Evolutionary conservation across 2,113 vertebrate species (phyloP), one percentile per base, ranked within the genome.

Genomic region (Rhinopithecus roxellana): DNA sequence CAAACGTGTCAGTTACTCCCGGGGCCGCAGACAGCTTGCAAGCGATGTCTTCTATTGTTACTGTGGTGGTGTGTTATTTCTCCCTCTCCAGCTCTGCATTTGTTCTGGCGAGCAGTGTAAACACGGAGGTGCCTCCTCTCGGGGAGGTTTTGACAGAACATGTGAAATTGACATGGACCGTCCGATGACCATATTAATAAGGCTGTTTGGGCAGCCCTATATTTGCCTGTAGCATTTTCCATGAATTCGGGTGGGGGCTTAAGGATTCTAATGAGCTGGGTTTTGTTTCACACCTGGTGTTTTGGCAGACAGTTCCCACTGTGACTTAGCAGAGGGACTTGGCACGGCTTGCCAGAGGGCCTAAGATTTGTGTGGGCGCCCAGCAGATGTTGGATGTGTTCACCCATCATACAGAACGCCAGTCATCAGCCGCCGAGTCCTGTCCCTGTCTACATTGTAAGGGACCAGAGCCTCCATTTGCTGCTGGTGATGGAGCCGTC

Each of bases 1-100:
- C 97, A 98, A 92, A 95, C 75, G 64, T 87, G 87, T 97, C 95
- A 97, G 93, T 96, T 97, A 48, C 80, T 97, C 90, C 22, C 18
- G 92, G 96, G 97, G 83, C 95, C 40, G 11, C 2, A 90, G 97
- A 78, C 96, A 98, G 95, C 92, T 95, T 97, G 77, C 8, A 6
- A 96, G 94, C 27, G 20, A n/a, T 57, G 87, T 93, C 35, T 97
- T 95, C 96, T 78, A 25, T 30, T 97, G 94, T 91, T 84, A 6
- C 22, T n/a, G 43, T 8, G 27, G 30, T 16, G 81, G 25, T 0
- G 52, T 20, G 89, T 80, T 25, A 75, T 75, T 92, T 72, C 74
- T 94, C 80, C 88, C 64, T 79, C 96, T n/a, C 0, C 12, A 57
- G 70, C 55, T 87, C 82, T 70, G 43, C 89, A 92, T 97, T 94